Base-by-base conservation (phyloP, 2,113 vertebrate species). In the Tyrannus savana region DNA sequence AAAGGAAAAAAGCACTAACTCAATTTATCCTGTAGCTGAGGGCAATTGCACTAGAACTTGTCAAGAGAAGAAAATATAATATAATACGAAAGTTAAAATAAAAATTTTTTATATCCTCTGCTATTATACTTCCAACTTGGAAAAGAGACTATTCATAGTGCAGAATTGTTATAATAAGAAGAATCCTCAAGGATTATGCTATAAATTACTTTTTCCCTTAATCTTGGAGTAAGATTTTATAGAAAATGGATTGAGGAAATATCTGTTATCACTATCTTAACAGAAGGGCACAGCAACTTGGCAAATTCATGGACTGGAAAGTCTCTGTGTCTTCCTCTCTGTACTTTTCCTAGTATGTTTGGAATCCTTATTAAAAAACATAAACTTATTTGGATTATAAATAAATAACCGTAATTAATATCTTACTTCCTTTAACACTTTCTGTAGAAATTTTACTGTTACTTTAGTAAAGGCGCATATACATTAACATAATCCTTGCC, bases 121-220 rank as follows among this genome's bases (percentile, higher is more conserved):
- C 6, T 84, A 39, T 23, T 78, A 24, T 33, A 46, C 3, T 64
- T 86, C 60, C n/a, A 66, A 4, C 14, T 39, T 63, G 5, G 11
- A 89, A 93, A 87, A 74, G 0, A 41, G 3, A 49, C 63, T 56
- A 41, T 79, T 83, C 64, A 28, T 63, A 37, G 7, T 13, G 4
- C 3, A 71, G 11, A 82, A 79, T 33, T 0, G 55, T 11, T 58
- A 22, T 46, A 31, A 33, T 16, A 78, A 55, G 2, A 67, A 7
- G 2, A 35, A n/a, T 63, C 2, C 2, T 42, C 7, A 52, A 12
- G 1, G 4, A 33, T 31, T 49, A 19, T 35, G 15, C 0, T 37
- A 22, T 11, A 44, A 24, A 6, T 37, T 50, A 2, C 8, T 58
- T 64, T 56, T 58, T 46, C 31, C 4, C 30, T 52, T 72, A 30